Conservation (phyloP, 2,113 vertebrate species). For the Ornithorhynchus anatinus region DNA sequence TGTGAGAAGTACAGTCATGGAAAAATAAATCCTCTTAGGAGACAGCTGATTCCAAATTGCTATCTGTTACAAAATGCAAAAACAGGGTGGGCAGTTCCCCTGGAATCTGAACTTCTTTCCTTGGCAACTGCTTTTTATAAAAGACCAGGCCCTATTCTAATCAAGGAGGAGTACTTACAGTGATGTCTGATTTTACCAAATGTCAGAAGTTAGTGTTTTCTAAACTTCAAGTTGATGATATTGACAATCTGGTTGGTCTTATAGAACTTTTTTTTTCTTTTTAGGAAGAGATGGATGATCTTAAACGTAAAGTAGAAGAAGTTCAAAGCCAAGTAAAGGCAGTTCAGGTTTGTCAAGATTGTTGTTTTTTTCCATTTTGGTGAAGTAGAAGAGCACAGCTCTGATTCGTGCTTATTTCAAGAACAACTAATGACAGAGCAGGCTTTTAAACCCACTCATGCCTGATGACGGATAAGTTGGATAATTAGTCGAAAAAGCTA, state of each 20-base stretch:
- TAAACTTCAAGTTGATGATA: not conserved
- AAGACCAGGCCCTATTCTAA: not conserved
- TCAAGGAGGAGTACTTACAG: not conserved
- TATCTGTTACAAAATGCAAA: too few species aligned
- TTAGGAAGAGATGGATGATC: not conserved
- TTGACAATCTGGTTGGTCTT: not conserved
- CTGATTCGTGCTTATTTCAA: not conserved
- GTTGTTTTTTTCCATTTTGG: not conserved
- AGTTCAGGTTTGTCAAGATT: not conserved
- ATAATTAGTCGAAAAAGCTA: not conserved
- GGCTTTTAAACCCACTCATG: too few species aligned
- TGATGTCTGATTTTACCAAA: not conserved
- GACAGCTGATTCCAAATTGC: too few species aligned
- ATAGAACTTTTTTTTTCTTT: not conserved
- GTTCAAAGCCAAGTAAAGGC: not conserved
- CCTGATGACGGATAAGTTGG: too few species aligned
- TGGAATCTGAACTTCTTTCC: not conserved
- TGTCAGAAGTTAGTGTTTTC: not conserved
- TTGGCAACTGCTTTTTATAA: not conserved
- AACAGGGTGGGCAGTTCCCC: not conserved
- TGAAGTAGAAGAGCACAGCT: not conserved
- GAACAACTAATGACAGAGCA: not conserved
- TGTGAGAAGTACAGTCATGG: too few species aligned
- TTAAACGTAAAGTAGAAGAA: not conserved
- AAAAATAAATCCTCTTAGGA: too few species aligned